Base-by-base conservation (phyloP, 1,140 invertebrate genomes). In the Steinernema feltiae region DNA sequence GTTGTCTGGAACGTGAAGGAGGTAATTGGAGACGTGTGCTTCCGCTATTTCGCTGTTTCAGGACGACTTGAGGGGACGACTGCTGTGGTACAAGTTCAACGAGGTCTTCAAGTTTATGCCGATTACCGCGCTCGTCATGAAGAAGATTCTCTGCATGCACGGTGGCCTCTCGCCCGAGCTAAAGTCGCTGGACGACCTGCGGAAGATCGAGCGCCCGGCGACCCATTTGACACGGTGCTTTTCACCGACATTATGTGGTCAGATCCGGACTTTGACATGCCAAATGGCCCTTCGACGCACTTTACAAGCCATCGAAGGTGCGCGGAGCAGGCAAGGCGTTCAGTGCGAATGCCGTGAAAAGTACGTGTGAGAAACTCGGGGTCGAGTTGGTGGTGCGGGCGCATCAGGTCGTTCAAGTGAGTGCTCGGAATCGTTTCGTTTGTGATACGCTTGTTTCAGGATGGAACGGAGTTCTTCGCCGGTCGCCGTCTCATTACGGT, bases 11-110 rank as follows among this genome's bases (percentile, higher is more conserved):
- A 63, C 24, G 53, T 63, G 12, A 63, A 63, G 24, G 53, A 63
- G 24, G 53, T 63, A 12, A 15, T 3, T 46, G 7, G 7, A 46
- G 7, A 7, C 41, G 41, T n/a, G 41, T 12, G 41, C 41, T 46
- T 12, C 41, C n/a, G 83, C 82, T 90, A 21, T 78, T 90, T 18
- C 80, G 90, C 73, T 88, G 89, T 32, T 90, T 90, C 84, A 87
- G 82, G 71, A 85, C 83, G 35, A 88, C 87, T 78, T 89, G 90
- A 82, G 88, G 88, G 48, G 30, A 73, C 72, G 71, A 48, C 30
- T 78, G 0, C 72, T 82, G 32, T 78, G 48, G 27, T 71, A 70
- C 15, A 71, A 35, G 30, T 69, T 74, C 27, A 48, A 70, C 21
- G 41, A 69, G 21, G 53, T 63, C n/a, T 82, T 82, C 75, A 82